A percentile compares a stretch with the other conserved stretches of the same genome.
These are phyloP conservation scores for Stictocephala bisonia DNA, from an alignment of 2,888 invertebrate genomes.

Conservation along the genomic window DNA sequence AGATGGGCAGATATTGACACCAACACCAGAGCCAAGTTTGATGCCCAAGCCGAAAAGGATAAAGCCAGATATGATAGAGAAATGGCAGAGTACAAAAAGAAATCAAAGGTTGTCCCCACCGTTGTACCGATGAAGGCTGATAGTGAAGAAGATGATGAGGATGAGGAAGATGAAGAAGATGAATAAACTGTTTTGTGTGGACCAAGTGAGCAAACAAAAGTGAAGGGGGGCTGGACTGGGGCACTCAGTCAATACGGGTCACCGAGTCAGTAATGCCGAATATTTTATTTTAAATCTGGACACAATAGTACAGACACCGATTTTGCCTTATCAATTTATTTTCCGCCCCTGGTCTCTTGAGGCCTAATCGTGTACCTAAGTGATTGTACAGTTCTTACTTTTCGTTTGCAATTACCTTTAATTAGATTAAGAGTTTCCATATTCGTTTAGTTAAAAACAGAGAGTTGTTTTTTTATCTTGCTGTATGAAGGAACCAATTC, in stretches of 20 bases:
- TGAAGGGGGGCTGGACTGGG: not conserved
- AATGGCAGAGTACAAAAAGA: conserved; percentile 88
- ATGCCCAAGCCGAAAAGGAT: conserved; percentile 93
- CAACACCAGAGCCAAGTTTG: conserved; percentile 88
- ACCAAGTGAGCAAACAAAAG: not conserved
- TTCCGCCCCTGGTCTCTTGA: conserved; percentile 26
- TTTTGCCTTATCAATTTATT: conserved; percentile 34
- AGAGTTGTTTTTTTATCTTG: not conserved
- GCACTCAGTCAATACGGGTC: no score
- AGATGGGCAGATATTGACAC: conserved; percentile 93
- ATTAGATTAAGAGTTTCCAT: conserved; percentile 36
- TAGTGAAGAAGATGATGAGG: conserved; percentile 56
- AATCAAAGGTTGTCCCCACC: conserved; percentile 39
- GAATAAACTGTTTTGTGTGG: conserved; percentile 47
- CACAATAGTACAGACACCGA: conserved; percentile 36
- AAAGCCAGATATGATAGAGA: conserved; percentile 96
- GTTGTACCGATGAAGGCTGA: conserved; percentile 44
- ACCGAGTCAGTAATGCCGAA: no score
- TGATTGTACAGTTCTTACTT: conserved; percentile 32
- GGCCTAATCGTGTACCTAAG: conserved; percentile 30
- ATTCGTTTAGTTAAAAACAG: conserved; percentile 15
- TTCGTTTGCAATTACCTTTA: conserved; percentile 30
- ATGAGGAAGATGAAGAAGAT: conserved; percentile 58
- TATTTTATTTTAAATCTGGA: conserved; percentile 5
- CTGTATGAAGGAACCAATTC: conserved; percentile 14